Evolutionary conservation across 2,888 invertebrate genomes (phyloP), one percentile per base, ranked within the genome.

Genomic region (Sthenelais limicola): DNA sequence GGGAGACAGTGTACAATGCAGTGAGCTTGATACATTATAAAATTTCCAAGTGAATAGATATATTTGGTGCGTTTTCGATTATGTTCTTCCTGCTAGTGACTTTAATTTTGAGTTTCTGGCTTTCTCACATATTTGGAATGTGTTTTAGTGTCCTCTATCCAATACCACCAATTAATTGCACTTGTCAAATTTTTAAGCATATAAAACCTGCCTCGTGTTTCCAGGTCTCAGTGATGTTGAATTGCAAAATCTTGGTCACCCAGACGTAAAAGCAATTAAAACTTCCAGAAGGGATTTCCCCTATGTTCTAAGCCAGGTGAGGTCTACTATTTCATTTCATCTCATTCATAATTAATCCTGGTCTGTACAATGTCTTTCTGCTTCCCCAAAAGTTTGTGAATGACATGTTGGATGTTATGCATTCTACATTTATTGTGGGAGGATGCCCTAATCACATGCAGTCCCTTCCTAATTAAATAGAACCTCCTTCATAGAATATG

Each of bases 231-330:
- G 90, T 0, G 79, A 88, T 9, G 86, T 90, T 0, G 92, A 94
- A 82, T 85, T 97, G n/a, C 86, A 90, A 73, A 88, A 89, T 73
- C 88, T 97, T 51, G 92, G 94, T 0, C 88, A 88, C 86, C 73
- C 89, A 86, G n/a, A n/a, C n/a, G n/a, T n/a, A n/a, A n/a, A n/a
- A n/a, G n/a, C n/a, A n/a, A 89, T 95, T 3, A 98, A 98, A 89
- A 93, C 94, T 28, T 97, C 98, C 0, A 90, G 95, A 12, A 90
- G 97, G 77, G 97, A 98, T 89, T 89, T 97, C 35, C 92, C 96
- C 0, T 92, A 91, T 76, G 92, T 94, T 15, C 81, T 93, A 18
- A 92, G 93, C n/a, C 90, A 90, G 85, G 90, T 90, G 82, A 76
- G 68, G 47, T 47, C n/a, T 18, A 12, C 24, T 26, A 12, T 69